Evolutionary conservation across 2,113 vertebrate species (phyloP).

Genomic region (Corynorhinus townsendii): DNA sequence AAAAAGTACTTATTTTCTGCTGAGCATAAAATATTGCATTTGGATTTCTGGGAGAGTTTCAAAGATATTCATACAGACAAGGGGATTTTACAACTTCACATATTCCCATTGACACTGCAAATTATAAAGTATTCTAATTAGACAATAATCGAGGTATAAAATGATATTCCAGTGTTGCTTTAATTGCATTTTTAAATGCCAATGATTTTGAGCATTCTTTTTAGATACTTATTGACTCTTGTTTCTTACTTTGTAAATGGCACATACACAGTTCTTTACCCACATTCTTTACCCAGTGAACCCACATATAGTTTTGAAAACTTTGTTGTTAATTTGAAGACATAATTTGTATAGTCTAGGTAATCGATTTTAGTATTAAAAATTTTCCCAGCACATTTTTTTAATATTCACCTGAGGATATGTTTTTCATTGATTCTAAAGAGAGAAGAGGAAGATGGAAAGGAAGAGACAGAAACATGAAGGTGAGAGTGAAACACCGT

Average conservation of each 20-base stretch:
- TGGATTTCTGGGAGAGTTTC: neutral
- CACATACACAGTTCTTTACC: no score
- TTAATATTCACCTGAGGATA: neutral
- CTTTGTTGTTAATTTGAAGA: neutral
- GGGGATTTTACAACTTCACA: neutral
- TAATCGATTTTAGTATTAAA: neutral
- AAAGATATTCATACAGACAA: neutral
- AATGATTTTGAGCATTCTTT: neutral
- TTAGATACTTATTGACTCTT: neutral
- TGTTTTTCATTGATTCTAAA: neutral
- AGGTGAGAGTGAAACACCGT: neutral
- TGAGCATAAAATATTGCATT: neutral
- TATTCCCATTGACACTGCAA: neutral
- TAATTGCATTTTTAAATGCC: neutral
- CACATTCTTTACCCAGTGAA: neutral
- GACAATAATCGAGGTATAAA: neutral
- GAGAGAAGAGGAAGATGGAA: neutral
- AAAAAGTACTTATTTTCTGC: neutral
- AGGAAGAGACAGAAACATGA: no score
- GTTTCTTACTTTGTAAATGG: neutral
- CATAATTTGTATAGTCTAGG: neutral
- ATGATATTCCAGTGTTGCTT: neutral
- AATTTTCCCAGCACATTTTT: neutral
- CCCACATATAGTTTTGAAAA: neutral
- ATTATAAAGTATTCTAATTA: neutral